Evolutionary conservation across 2,888 invertebrate genomes (phyloP), one percentile per base, ranked within the genome.

Genomic region (Molanna angustata): DNA sequence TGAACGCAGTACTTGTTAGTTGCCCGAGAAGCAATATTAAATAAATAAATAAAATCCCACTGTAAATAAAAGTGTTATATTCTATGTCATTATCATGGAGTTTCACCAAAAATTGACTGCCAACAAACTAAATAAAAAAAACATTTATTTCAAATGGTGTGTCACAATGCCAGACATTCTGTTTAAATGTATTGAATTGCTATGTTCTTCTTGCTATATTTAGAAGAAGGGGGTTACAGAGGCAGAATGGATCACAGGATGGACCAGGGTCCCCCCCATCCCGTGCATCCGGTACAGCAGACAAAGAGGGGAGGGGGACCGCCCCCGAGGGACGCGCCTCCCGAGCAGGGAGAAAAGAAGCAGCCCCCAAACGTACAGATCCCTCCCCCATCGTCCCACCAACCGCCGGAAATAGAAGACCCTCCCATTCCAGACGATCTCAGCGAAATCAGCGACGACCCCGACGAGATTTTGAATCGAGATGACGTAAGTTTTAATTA

Each of bases 361-460:
- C 80, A 80, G 20, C 16, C 31, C 4, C 35, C 44, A 14, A 11
- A 39, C 11, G 20, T 39, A 9, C 65, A 73, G n/a, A 72, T 66
- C 73, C 2, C 54, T 4, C 44, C 40, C 16, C 19, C 49, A 4
- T 11, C 39, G 3, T 14, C 56, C 3, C 54, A 56, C 16, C 41
- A 64, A 61, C 47, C 66, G 62, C 52, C 71, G 4, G 80, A 80
- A 1, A 64, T 73, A 31, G 76, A 79, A 56, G 76, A 80, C 61
- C 67, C 77, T 66, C 69, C 80, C 59, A 72, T 85, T 64, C 76
- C 84, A 62, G 81, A 86, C 64, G 86, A 90, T 67, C 79, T 92
- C 11, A 92, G 91, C 69, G 92, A 92, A 71, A 90, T 92, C 56
- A 91, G 91, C 66, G 91, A 91, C 63, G 91, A 91, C 69, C 90